A percentile compares a stretch with the other conserved stretches of the same genome.
Evolutionary conservation across 2,888 invertebrate genomes (phyloP).

Genomic region (Timandra comae): DNA sequence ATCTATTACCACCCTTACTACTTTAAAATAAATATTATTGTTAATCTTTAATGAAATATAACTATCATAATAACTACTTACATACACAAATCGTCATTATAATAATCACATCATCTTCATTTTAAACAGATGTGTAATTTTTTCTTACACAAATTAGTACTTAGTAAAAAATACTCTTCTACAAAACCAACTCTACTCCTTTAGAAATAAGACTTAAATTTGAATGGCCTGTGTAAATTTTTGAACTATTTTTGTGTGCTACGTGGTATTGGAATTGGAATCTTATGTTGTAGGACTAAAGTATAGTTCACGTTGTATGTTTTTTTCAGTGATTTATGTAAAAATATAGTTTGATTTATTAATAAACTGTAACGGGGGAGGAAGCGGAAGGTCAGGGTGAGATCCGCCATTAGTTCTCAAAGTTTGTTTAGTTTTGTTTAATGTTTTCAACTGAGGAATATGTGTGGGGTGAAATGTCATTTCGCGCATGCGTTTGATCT

Average conservation of each 20-base stretch:
- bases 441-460: slow-evolving; percentile 36
- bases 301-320: slow-evolving; percentile 5
- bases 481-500: slow-evolving; percentile 13
- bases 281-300: fast-evolving
- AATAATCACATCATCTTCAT: slow-evolving; percentile 20
- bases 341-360: slow-evolving; percentile 38
- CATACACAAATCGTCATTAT: slow-evolving; percentile 7
- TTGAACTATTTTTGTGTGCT: too few relatives aligned
- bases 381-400: slow-evolving; percentile 39
- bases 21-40: too few relatives aligned
- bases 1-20: neutral
- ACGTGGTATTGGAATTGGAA: too few relatives aligned
- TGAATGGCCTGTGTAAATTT: too few relatives aligned
- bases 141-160: slow-evolving; percentile 20
- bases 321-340: slow-evolving; percentile 36
- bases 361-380: slow-evolving; percentile 36
- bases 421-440: slow-evolving; percentile 39
- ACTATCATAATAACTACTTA: slow-evolving; percentile 7
- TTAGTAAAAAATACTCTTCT: slow-evolving; percentile 5
- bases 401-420: slow-evolving; percentile 41
- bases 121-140: slow-evolving; percentile 20
- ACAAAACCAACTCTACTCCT: too few relatives aligned
- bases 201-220: too few relatives aligned
- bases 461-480: slow-evolving; percentile 28
- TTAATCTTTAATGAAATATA: slow-evolving; percentile 4